Conservation (phyloP, 2,888 invertebrate species). For the Pseudococcus viburni region DNA sequence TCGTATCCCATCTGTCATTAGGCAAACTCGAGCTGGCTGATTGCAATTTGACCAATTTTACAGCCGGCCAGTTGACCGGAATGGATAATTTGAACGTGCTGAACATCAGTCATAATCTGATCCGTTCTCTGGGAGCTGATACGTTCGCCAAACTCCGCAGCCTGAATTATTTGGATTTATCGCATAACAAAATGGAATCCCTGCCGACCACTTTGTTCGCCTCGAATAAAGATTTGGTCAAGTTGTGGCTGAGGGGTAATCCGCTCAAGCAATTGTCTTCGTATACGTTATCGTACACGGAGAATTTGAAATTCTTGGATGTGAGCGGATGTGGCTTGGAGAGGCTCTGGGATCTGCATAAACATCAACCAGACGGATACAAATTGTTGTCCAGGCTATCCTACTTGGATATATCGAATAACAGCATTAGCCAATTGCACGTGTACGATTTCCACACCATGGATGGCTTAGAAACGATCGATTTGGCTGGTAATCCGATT, state of each 20-base stretch:
- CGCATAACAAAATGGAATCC: conserved; percentile 78
- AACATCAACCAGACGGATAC: conserved; percentile 74
- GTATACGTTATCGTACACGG: conserved; percentile 78
- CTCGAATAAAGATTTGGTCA: conserved; percentile 78
- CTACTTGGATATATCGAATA: conserved; percentile 75
- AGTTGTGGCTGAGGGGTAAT: conserved; percentile 82
- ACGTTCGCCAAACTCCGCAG: conserved; percentile 73
- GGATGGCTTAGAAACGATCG: conserved; percentile 72
- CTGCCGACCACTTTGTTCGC: conserved; percentile 78
- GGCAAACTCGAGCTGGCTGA: conserved; percentile 82
- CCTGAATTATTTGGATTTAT: conserved; percentile 80
- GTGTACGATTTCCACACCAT: conserved; percentile 68
- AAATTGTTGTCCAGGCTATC: conserved; percentile 74
- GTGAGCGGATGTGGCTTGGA: conserved; percentile 80
- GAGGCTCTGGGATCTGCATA: conserved; percentile 76
- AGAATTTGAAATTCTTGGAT: conserved; percentile 78
- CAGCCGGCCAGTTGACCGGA: conserved; percentile 78
- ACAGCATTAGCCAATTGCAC: conserved; percentile 73
- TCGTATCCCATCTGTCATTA: conserved; percentile 75
- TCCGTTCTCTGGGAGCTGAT: conserved; percentile 75
- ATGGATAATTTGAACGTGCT: conserved; percentile 81
- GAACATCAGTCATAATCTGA: conserved; percentile 78
- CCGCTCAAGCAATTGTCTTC: conserved; percentile 79
- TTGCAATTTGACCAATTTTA: conserved; percentile 79
- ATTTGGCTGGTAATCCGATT: conserved; percentile 79